phyloP scores from a whole-genome alignment of 2,797 vertebrate species.

The Pseudocheirus occidentalis region DNA sequence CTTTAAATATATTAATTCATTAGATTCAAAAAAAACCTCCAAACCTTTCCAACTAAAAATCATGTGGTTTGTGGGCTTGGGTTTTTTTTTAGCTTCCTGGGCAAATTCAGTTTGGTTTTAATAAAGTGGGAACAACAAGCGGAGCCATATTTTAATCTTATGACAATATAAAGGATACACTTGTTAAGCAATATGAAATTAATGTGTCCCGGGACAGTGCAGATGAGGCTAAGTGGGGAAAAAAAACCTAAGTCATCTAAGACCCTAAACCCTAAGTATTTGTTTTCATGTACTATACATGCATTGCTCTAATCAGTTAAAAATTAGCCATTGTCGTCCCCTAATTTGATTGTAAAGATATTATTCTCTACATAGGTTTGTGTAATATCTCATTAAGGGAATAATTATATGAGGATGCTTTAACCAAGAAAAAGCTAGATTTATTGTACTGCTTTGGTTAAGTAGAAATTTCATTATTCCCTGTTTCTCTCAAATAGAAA shows the following conservation, averaged over 20 bases:
- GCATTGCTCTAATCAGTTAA: constrained; percentile 80
- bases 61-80: constrained; percentile 65
- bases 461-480: constrained; percentile 81
- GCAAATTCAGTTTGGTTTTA: constrained; percentile 78
- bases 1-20: constrained; percentile 85
- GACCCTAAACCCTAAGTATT: constrained; percentile 74
- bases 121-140: constrained; percentile 70
- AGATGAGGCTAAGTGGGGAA: constrained; percentile 60
- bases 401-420: constrained; percentile 72
- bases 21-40: constrained; percentile 71
- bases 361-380: constrained; percentile 80
- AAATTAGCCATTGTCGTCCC: constrained; percentile 78
- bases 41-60: background rate
- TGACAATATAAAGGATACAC: constrained; percentile 73
- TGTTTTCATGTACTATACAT: constrained; percentile 73
- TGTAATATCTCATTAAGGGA: constrained; percentile 81
- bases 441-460: constrained; percentile 81
- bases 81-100: constrained; percentile 58
- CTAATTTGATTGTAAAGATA: constrained; percentile 84
- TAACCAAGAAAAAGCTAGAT: constrained; percentile 78
- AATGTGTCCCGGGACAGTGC: constrained; percentile 64
- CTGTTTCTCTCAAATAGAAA: constrained; percentile 68
- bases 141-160: constrained; percentile 71
- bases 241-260: constrained; percentile 66
- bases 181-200: constrained; percentile 81